These are phyloP conservation scores for Drosophila mayaguana DNA, from an alignment of 2,888 invertebrate species.

Conservation along the genomic window DNA sequence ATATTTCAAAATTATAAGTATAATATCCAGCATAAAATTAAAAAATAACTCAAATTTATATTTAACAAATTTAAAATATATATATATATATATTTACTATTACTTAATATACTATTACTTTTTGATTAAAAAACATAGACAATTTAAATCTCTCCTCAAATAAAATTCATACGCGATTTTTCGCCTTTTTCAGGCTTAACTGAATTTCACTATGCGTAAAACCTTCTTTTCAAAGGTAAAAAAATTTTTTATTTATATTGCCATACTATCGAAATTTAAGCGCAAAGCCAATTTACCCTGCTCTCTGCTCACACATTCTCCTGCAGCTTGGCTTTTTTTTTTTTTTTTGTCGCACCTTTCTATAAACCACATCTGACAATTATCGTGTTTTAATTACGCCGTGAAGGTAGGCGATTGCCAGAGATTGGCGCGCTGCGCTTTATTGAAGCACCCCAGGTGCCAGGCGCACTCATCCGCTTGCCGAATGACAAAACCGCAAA, in stretches of 20 bases:
- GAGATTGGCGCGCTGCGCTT: slow-evolving; percentile 2
- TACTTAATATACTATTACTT: no score
- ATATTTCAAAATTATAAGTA: no score
- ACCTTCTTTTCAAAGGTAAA: no score
- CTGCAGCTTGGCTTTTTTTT: background rate
- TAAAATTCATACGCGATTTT: no score
- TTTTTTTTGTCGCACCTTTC: background rate
- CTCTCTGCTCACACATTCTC: background rate
- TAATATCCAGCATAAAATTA: no score
- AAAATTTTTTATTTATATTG: background rate
- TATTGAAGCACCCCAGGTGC: slow-evolving; percentile 60
- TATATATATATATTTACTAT: no score
- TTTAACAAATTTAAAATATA: no score
- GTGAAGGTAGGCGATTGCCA: background rate
- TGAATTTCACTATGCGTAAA: background rate
- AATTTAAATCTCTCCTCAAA: background rate
- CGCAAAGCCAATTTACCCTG: background rate
- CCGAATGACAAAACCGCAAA: slow-evolving; percentile 67
- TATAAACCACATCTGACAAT: slow-evolving; percentile 58
- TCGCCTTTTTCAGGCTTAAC: background rate
- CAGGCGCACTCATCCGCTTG: slow-evolving; percentile 55
- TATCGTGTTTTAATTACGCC: slow-evolving; percentile 63
- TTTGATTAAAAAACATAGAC: no score
- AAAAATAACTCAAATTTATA: no score
- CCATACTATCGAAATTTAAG: background rate